Evolutionary conservation across 37 sponge, comb jelly and placozoan species (phyloP).

Genomic region (Halichondria panicea): DNA sequence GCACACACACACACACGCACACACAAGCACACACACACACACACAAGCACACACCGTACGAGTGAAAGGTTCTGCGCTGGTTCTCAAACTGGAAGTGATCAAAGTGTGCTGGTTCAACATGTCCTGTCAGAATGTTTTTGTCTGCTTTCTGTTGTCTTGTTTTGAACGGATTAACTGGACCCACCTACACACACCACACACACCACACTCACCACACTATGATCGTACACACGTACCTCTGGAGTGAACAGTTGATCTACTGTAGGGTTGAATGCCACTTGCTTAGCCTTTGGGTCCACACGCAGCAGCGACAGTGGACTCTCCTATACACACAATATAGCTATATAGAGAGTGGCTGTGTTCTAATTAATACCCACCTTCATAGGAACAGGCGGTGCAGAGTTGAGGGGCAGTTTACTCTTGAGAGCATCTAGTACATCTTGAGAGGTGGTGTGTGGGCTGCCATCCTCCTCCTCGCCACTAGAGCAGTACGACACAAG

Average conservation of each 20-base stretch:
- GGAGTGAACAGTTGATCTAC: constrained; percentile 91
- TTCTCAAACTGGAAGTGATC: constrained; percentile 94
- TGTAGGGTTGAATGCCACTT: constrained; percentile 86
- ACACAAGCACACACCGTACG: constrained; percentile 28
- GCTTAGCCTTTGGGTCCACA: constrained; percentile 71
- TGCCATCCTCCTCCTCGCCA: constrained; percentile 34
- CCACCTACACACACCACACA: constrained; percentile 61
- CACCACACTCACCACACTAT: not conserved
- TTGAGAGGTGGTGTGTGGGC: not conserved
- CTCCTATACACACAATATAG: constrained; percentile 31
- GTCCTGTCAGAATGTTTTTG: constrained; percentile 91
- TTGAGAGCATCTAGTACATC: constrained; percentile 37
- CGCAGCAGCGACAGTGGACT: constrained; percentile 16
- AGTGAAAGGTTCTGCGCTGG: constrained; percentile 91
- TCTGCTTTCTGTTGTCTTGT: constrained; percentile 76
- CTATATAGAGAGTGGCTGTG: not conserved
- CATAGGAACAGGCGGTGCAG: constrained; percentile 49
- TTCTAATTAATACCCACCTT: constrained; percentile 55
- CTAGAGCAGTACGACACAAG: constrained; percentile 46
- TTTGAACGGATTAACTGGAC: constrained; percentile 92
- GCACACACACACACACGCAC: not conserved
- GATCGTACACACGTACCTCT: constrained; percentile 39
- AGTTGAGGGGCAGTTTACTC: constrained; percentile 41
- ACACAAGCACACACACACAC: not conserved
- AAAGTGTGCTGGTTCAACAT: constrained; percentile 83